Evolutionary conservation across 2,888 invertebrate genomes (phyloP).

Genomic region (Drosophila trichaetosa): DNA sequence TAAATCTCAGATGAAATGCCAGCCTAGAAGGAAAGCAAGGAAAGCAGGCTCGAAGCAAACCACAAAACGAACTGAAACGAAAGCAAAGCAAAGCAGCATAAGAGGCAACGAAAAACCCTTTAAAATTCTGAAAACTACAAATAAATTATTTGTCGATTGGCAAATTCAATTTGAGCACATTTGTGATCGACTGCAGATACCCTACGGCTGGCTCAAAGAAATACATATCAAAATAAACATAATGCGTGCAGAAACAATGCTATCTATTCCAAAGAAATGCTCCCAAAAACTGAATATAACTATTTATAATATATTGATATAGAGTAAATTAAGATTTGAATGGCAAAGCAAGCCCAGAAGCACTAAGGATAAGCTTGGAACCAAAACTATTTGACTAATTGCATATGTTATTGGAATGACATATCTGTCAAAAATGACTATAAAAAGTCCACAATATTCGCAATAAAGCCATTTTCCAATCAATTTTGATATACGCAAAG

Average conservation of each 20-base stretch:
- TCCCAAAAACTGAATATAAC: background rate
- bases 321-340: background rate
- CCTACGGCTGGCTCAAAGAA: background rate
- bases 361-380: background rate
- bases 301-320: background rate
- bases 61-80: background rate
- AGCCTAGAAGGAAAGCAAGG: slow-evolving; percentile 2
- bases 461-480: background rate
- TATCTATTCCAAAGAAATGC: too few relatives aligned
- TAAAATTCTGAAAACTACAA: background rate
- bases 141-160: background rate
- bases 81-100: background rate
- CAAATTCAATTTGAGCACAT: background rate
- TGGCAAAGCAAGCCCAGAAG: background rate
- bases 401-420: background rate
- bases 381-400: background rate
- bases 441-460: background rate
- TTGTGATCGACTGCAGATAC: background rate
- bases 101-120: background rate
- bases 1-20: slow-evolving; percentile 46
- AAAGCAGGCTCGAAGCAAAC: slow-evolving; percentile 1
- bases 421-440: background rate
- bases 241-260: background rate
- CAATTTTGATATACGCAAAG: background rate
- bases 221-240: background rate